Conservation (phyloP, 2,888 invertebrate genomes). For the Pandemis corylana region DNA sequence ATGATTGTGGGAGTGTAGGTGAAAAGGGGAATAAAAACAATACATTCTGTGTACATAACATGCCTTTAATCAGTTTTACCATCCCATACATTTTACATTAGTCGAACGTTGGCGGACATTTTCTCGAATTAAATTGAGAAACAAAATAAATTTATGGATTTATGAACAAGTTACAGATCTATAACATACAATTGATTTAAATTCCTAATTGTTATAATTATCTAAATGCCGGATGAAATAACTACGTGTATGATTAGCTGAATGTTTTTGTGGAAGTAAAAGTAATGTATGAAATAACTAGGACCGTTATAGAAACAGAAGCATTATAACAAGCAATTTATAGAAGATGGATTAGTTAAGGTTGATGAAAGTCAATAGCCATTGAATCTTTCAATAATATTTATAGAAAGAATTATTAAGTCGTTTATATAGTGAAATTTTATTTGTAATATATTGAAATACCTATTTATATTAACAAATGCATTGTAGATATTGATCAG, state of each 20-base stretch:
- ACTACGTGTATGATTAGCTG: slow-evolving; percentile 1
- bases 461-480: slow-evolving; percentile 35
- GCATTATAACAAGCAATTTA: slow-evolving; percentile 18
- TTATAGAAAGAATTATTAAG: slow-evolving; percentile 42
- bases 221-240: not conserved
- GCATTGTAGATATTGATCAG: slow-evolving; percentile 49
- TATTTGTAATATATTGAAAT: slow-evolving; percentile 41
- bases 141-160: not conserved
- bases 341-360: slow-evolving; percentile 20
- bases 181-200: slow-evolving; percentile 2
- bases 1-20: no score
- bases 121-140: not conserved
- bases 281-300: slow-evolving; percentile 4
- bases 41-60: no score
- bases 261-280: slow-evolving; percentile 1
- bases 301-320: not conserved
- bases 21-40: no score
- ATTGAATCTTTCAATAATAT: slow-evolving; percentile 43
- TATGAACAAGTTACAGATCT: not conserved
- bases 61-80: no score
- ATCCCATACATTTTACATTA: not conserved
- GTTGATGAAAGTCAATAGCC: slow-evolving; percentile 32
- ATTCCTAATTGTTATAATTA: not conserved
- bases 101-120: not conserved
- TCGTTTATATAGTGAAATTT: slow-evolving; percentile 42